Base-by-base conservation (phyloP, 2,888 invertebrate species). In the Cartodere bifasciata region DNA sequence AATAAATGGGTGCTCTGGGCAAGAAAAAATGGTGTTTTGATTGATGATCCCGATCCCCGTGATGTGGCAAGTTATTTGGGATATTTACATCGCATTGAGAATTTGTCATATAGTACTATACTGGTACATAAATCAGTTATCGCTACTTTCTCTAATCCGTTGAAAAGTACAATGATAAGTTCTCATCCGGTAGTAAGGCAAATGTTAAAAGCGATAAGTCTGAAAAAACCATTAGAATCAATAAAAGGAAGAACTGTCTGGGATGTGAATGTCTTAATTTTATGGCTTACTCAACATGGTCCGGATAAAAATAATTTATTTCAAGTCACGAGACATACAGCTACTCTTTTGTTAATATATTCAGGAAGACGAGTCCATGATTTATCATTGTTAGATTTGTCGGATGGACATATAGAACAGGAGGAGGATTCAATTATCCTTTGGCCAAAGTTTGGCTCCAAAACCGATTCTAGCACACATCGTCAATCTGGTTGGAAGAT, bases 301-400 rank as follows among this genome's bases (percentile, higher is more conserved):
- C n/a, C 13, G 4, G 25, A 10, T 11, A 13, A 13, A 12, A 13
- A 13, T 12, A 25, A 28, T 16, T 16, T 28, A 16, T 9, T 2
- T 15, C 14, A 13, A 15, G 14, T 25, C 25, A 15, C n/a, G n/a
- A n/a, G n/a, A n/a, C n/a, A n/a, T n/a, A n/a, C n/a, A n/a, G n/a
- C n/a, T n/a, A n/a, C n/a, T n/a, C n/a, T n/a, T n/a, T n/a, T n/a
- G n/a, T n/a, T n/a, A n/a, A n/a, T n/a, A n/a, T n/a, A n/a, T n/a
- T 25, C 25, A 4, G 25, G 25, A n/a, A 4, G 13, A 4, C 13
- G 25, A 13, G 15, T 25, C 9, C 25, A 25, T 15, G 25, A 25
- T 25, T 10, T 25, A 10, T 15, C 25, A 15, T n/a, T 25, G 3
- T 7, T 25, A 3, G n/a, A 10, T 10, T 7, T 25, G 3, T n/a